Conservation (phyloP, 37 sponge, comb jelly and placozoan genomes). For the Lycopodina hypogea region DNA sequence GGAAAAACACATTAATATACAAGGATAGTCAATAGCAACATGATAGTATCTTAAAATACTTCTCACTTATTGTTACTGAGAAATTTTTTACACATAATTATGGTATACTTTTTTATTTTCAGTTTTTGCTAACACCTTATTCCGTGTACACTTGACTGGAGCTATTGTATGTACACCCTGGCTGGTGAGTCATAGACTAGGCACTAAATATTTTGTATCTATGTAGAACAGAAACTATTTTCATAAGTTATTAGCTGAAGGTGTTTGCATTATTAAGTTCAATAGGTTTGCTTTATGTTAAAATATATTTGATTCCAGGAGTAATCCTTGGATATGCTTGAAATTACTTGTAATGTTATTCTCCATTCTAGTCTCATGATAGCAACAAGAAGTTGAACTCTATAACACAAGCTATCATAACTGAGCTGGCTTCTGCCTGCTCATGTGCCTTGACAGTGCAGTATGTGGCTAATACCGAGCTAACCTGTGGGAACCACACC, state of each 20-base stretch:
- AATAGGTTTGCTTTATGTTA: too few relatives aligned
- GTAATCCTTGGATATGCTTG: too few relatives aligned
- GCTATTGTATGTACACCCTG: constrained; percentile 17
- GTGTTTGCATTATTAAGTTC: too few relatives aligned
- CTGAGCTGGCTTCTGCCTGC: neutral
- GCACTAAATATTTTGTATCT: too few relatives aligned
- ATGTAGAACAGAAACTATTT: too few relatives aligned
- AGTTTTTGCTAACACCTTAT: constrained; percentile 33
- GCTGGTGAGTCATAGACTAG: constrained; percentile 41
- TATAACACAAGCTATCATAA: neutral
- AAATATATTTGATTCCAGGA: too few relatives aligned
- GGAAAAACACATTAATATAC: too few relatives aligned
- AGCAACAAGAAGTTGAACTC: neutral
- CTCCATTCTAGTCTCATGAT: neutral
- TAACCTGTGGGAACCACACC: neutral
- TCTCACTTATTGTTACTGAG: neutral
- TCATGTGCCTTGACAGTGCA: neutral
- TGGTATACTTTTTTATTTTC: neutral
- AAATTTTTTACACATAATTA: neutral
- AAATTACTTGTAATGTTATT: too few relatives aligned
- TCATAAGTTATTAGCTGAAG: too few relatives aligned
- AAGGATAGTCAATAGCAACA: too few relatives aligned
- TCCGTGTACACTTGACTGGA: constrained; percentile 24
- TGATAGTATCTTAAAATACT: neutral
- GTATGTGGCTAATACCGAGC: neutral